Evolutionary conservation across 1,140 invertebrate species (phyloP).

Genomic region (Drosophila elegans): DNA sequence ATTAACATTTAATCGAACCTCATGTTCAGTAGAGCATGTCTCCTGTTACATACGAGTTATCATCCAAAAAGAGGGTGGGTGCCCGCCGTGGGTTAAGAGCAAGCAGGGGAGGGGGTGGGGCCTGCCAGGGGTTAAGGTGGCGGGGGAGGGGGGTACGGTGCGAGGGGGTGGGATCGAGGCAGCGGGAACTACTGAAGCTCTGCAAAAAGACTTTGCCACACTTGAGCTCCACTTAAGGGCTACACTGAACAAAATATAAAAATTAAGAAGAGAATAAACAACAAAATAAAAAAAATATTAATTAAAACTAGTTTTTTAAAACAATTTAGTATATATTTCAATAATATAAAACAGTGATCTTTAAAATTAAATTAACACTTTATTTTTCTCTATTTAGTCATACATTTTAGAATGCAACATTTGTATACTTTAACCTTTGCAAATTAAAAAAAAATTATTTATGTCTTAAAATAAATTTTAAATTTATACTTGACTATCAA

Average conservation of each 20-base stretch:
- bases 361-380: too few species aligned
- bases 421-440: too few species aligned
- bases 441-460: too few species aligned
- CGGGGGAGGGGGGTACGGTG: conserved; percentile 5
- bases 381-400: too few species aligned
- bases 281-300: too few species aligned
- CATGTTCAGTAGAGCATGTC: conserved; percentile 85
- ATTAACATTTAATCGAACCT: conserved; percentile 85
- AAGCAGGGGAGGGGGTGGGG: conserved; percentile 7
- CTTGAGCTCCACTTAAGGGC: conserved; percentile 47
- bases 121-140: conserved; percentile 16
- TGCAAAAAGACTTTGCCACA: conserved; percentile 76
- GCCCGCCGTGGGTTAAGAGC: conserved; percentile 21
- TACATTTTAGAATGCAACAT: too few species aligned
- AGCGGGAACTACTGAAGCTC: conserved; percentile 78
- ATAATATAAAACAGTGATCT: too few species aligned
- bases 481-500: neutral
- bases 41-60: conserved; percentile 83
- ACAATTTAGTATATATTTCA: too few species aligned
- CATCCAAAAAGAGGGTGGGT: conserved; percentile 30
- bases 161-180: conserved; percentile 32
- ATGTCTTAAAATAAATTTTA: neutral
- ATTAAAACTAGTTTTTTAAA: too few species aligned
- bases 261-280: too few species aligned
- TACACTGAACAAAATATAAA: neutral